phyloP scores from a whole-genome alignment of 2,797 vertebrate species.

The Halcyon badia region DNA sequence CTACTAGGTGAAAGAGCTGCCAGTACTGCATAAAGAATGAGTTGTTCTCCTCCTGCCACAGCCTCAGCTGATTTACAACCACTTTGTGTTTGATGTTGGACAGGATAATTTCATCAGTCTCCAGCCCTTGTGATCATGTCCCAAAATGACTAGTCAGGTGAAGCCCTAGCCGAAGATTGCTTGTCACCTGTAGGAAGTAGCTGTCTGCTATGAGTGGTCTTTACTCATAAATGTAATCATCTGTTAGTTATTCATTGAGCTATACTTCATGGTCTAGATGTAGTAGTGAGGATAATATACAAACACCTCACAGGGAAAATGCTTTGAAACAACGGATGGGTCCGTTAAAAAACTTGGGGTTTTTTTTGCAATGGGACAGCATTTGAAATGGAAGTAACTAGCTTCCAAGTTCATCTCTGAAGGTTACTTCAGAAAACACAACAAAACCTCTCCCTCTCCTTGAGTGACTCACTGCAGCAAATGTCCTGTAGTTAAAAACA shows the following conservation, averaged over 20 bases:
- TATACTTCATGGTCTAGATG: slow-evolving; percentile 75
- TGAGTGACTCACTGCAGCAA: not conserved
- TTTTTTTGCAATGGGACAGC: not conserved
- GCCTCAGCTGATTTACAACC: slow-evolving; percentile 93
- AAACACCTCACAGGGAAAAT: slow-evolving; percentile 66
- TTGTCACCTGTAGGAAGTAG: slow-evolving; percentile 87
- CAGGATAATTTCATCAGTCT: slow-evolving; percentile 93
- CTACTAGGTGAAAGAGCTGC: slow-evolving; percentile 79
- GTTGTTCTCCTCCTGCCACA: slow-evolving; percentile 85
- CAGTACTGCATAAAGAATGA: slow-evolving; percentile 84
- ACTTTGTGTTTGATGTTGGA: slow-evolving; percentile 92
- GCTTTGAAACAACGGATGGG: slow-evolving; percentile 62
- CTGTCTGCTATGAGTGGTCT: slow-evolving; percentile 83
- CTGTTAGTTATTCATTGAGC: slow-evolving; percentile 85
- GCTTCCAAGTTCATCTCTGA: slow-evolving; percentile 45
- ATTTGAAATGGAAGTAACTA: not conserved
- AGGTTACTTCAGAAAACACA: slow-evolving; percentile 33
- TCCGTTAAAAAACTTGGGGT: not conserved
- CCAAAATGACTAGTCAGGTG: slow-evolving; percentile 89
- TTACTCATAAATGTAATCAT: slow-evolving; percentile 85
- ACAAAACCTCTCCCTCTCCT: not conserved
- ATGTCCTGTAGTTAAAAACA: slow-evolving; percentile 10
- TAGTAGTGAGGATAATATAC: slow-evolving; percentile 67
- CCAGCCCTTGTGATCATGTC: slow-evolving; percentile 92
- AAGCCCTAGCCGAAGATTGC: slow-evolving; percentile 87